Conservation (phyloP, 2,888 invertebrate genomes). For the Acanthosoma haemorrhoidale region DNA sequence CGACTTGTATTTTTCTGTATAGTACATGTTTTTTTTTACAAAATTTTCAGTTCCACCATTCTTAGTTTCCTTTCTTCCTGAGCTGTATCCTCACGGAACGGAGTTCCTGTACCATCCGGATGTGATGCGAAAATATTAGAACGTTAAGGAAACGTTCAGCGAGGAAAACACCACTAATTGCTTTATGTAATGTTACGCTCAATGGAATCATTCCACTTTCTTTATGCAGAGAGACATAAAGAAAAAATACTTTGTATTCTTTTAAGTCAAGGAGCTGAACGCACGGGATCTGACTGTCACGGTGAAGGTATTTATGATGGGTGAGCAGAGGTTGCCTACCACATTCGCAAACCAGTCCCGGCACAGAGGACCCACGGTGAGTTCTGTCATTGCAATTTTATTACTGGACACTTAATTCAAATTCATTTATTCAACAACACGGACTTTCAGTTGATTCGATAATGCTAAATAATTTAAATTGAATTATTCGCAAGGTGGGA, state of each 20-base stretch:
- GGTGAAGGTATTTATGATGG: not conserved
- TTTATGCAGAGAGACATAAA: not conserved
- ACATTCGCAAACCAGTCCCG: not conserved
- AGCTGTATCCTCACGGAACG: no score
- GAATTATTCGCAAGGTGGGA: no score
- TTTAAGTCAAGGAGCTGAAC: conserved; percentile 25
- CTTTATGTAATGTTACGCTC: conserved; percentile 14
- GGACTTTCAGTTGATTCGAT: no score
- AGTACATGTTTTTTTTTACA: no score
- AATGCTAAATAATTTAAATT: no score
- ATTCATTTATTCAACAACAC: no score
- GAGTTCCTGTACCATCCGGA: no score
- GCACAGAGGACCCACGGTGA: no score
- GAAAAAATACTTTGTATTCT: not conserved
- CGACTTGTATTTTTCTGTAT: no score
- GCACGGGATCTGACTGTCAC: conserved; percentile 15
- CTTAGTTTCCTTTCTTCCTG: no score
- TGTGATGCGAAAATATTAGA: no score
- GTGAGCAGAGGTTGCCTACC: not conserved
- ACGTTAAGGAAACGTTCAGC: not conserved
- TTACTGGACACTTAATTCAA: not conserved
- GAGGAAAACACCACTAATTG: not conserved
- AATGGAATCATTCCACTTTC: conserved; percentile 9
- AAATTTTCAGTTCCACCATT: no score
- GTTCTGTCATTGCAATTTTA: not conserved